phyloP scores from a whole-genome alignment of 2,888 invertebrate genomes.

The Horisme vitalbata region DNA sequence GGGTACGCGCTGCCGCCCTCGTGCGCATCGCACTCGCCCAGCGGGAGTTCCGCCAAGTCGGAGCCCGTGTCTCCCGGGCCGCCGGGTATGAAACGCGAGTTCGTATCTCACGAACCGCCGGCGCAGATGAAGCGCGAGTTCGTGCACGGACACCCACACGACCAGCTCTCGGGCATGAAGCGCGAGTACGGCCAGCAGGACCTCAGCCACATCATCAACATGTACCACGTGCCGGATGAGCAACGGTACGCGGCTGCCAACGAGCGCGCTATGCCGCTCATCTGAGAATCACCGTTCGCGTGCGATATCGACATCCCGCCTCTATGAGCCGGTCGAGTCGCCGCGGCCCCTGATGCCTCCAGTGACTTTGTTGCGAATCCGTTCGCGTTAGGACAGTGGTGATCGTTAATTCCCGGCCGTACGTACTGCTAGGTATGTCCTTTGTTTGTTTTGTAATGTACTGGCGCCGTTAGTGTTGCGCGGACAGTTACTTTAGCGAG shows the following conservation, averaged over 20 bases:
- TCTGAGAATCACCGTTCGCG: slow-evolving; percentile 86
- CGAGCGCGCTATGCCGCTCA: slow-evolving; percentile 85
- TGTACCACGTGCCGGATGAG: slow-evolving; percentile 86
- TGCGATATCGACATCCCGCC: slow-evolving; percentile 85
- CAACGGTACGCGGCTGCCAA: slow-evolving; percentile 82
- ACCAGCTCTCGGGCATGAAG: slow-evolving; percentile 83
- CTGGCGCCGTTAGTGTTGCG: slow-evolving; percentile 70
- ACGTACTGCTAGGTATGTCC: slow-evolving; percentile 78
- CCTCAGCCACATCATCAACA: slow-evolving; percentile 85
- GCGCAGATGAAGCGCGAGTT: slow-evolving; percentile 81
- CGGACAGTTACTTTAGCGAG: slow-evolving; percentile 63
- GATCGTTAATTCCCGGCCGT: slow-evolving; percentile 69
- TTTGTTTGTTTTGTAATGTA: slow-evolving; percentile 76
- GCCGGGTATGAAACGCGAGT: slow-evolving; percentile 82
- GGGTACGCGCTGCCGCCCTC: slow-evolving; percentile 85
- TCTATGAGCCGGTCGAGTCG: slow-evolving; percentile 79
- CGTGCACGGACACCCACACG: slow-evolving; percentile 73
- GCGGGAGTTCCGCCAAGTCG: slow-evolving; percentile 94
- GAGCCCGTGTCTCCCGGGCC: slow-evolving; percentile 93
- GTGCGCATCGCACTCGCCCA: slow-evolving; percentile 91
- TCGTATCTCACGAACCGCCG: slow-evolving; percentile 74
- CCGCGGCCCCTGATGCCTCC: slow-evolving; percentile 69
- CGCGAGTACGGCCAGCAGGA: slow-evolving; percentile 87
- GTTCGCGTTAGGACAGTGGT: slow-evolving; percentile 73
- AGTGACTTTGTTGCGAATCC: slow-evolving; percentile 67